phyloP scores from a whole-genome alignment of 1,140 invertebrate genomes.

The Notospermus geniculatus region DNA sequence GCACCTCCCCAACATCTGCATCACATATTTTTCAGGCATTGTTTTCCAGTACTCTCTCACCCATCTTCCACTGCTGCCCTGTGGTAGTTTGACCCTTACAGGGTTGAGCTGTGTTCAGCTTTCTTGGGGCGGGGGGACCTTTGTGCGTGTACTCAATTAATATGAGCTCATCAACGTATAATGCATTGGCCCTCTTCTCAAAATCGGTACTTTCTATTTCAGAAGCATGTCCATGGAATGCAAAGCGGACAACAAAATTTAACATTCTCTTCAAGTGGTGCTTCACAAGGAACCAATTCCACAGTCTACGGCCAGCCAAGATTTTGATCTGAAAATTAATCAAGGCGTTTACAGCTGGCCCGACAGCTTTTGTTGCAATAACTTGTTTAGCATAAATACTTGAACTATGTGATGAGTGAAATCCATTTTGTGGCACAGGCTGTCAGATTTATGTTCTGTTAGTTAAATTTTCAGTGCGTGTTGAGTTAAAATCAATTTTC shows the following conservation, averaged over 20 bases:
- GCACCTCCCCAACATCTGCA: not conserved
- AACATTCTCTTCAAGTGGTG: constrained; percentile 32
- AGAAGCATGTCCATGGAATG: constrained; percentile 46
- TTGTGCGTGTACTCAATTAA: too few relatives aligned
- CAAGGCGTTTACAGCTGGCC: not conserved
- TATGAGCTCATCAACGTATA: too few relatives aligned
- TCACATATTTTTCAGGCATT: not conserved
- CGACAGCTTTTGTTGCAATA: too few relatives aligned
- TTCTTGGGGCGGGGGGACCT: too few relatives aligned
- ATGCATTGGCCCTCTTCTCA: too few relatives aligned
- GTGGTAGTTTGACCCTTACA: constrained; percentile 11
- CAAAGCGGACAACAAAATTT: constrained; percentile 34
- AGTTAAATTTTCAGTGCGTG: not conserved
- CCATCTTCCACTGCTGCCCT: not conserved
- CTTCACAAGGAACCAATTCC: constrained; percentile 33
- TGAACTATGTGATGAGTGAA: not conserved
- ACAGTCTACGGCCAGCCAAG: constrained; percentile 22
- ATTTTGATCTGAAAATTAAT: not conserved
- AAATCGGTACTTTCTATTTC: constrained; percentile 21
- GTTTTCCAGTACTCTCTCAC: too few relatives aligned
- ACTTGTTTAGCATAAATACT: not conserved
- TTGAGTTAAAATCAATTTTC: too few relatives aligned
- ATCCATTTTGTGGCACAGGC: not conserved
- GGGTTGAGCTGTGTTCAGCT: too few relatives aligned
- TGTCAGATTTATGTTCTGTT: not conserved